Evolutionary conservation across 2,113 vertebrate species (phyloP).

Genomic region (Trachemys scripta): DNA sequence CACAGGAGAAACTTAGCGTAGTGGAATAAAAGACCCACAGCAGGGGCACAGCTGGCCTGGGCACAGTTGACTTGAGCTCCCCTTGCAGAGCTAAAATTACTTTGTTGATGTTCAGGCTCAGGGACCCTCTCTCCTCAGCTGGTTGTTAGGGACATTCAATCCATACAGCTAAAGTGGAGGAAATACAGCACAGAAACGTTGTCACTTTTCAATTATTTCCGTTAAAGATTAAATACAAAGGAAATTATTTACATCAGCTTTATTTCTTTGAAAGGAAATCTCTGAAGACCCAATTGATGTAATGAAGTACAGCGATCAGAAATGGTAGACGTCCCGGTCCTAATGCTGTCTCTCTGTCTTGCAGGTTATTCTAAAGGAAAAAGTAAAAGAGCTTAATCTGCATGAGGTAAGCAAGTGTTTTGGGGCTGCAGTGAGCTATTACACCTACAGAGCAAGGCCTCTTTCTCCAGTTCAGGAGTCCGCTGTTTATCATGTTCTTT

Average conservation of each 20-base stretch:
- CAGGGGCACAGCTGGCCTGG: neutral
- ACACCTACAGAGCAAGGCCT: neutral
- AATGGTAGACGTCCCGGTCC: neutral
- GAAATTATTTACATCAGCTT: neutral
- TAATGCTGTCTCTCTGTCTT: slow-evolving; percentile 40
- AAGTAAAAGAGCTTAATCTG: slow-evolving; percentile 98
- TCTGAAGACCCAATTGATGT: fast-evolving
- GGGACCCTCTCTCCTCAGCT: neutral
- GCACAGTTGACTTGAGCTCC: neutral
- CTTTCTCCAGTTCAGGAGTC: neutral
- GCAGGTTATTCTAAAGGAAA: slow-evolving; percentile 99
- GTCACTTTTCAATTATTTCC: neutral
- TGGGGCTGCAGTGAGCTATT: neutral
- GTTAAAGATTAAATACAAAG: neutral
- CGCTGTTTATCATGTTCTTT: neutral
- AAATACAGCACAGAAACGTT: neutral
- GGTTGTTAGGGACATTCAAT: neutral
- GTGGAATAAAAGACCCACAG: neutral
- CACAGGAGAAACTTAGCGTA: neutral
- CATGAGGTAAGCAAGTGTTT: slow-evolving; percentile 89
- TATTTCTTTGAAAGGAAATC: neutral
- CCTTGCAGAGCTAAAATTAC: neutral
- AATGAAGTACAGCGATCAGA: neutral
- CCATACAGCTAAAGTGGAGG: no score
- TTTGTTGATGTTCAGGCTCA: neutral